phyloP scores from a whole-genome alignment of 2,888 invertebrate genomes.

The Sesia bembeciformis region DNA sequence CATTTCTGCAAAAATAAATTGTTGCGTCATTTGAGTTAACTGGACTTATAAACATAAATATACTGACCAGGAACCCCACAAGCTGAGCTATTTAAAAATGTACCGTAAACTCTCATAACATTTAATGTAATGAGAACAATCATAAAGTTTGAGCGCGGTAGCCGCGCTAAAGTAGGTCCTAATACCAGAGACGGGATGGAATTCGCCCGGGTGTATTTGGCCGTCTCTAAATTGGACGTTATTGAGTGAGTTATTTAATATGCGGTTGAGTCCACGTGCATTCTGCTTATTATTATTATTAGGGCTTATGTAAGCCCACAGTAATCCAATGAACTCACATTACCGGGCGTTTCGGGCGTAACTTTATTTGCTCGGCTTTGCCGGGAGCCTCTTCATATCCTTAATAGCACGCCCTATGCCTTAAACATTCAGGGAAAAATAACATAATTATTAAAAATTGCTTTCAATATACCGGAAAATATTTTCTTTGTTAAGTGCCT shows the following conservation, averaged over 20 bases:
- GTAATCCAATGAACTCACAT: conserved; percentile 72
- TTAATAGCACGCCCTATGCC: conserved; percentile 51
- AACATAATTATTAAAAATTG: conserved; percentile 73
- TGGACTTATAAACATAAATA: too few species aligned
- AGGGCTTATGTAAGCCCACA: conserved; percentile 49
- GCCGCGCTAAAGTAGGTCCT: conserved; percentile 20
- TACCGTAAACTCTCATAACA: conserved; percentile 33
- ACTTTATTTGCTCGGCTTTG: conserved; percentile 66
- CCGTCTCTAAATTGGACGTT: conserved; percentile 47
- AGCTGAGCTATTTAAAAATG: neutral
- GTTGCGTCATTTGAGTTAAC: too few species aligned
- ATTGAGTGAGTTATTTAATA: conserved; percentile 72
- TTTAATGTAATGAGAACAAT: conserved; percentile 60
- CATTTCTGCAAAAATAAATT: too few species aligned
- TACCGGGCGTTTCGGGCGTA: conserved; percentile 55
- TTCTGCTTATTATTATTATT: conserved; percentile 70
- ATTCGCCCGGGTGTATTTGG: conserved; percentile 27
- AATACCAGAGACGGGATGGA: conserved; percentile 25
- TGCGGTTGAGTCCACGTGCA: conserved; percentile 52
- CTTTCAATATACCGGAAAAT: conserved; percentile 49
- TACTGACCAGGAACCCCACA: too few species aligned
- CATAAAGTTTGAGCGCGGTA: conserved; percentile 40
- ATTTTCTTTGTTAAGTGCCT: conserved; percentile 30
- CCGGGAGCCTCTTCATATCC: conserved; percentile 50
- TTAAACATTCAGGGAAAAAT: conserved; percentile 33